Conservation (phyloP, 1,140 invertebrate species). For the Drosophila takahashii region DNA sequence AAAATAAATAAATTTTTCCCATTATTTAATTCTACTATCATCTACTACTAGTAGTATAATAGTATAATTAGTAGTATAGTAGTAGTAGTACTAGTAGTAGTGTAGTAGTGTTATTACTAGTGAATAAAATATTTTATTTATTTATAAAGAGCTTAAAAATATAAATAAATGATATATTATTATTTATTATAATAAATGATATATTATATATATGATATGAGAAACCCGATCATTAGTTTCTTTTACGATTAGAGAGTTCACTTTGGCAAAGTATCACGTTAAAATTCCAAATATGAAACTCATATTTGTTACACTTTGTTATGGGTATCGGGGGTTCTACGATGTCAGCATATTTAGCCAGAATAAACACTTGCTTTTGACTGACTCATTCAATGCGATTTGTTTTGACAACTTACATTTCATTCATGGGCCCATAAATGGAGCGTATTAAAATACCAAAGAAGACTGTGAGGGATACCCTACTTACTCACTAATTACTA, state of each 20-base stretch:
- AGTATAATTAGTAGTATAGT: too few species aligned
- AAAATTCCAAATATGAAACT: conserved; percentile 2
- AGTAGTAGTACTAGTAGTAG: too few species aligned
- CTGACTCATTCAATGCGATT: conserved; percentile 44
- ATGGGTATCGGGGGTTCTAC: conserved; percentile 9
- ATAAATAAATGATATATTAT: too few species aligned
- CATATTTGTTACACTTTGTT: conserved; percentile 11
- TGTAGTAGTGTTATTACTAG: too few species aligned
- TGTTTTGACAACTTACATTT: conserved; percentile 42
- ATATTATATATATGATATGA: too few species aligned
- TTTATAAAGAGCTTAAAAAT: too few species aligned
- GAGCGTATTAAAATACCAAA: conserved; percentile 10
- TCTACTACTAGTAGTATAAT: too few species aligned
- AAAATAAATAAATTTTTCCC: too few species aligned
- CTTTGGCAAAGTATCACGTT: background rate
- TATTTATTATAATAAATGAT: too few species aligned
- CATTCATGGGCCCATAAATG: conserved; percentile 40
- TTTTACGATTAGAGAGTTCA: background rate
- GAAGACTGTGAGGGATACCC: background rate
- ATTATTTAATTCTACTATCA: too few species aligned
- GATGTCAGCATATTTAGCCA: conserved; percentile 27
- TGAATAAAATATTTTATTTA: too few species aligned
- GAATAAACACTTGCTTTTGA: conserved; percentile 37
- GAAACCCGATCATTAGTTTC: too few species aligned
- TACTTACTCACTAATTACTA: background rate